A percentile compares a stretch with the other conserved stretches of the same genome.
These are phyloP conservation scores for Matsumurasca onukii DNA, from an alignment of 1,140 invertebrate species.

Conservation along the genomic window DNA sequence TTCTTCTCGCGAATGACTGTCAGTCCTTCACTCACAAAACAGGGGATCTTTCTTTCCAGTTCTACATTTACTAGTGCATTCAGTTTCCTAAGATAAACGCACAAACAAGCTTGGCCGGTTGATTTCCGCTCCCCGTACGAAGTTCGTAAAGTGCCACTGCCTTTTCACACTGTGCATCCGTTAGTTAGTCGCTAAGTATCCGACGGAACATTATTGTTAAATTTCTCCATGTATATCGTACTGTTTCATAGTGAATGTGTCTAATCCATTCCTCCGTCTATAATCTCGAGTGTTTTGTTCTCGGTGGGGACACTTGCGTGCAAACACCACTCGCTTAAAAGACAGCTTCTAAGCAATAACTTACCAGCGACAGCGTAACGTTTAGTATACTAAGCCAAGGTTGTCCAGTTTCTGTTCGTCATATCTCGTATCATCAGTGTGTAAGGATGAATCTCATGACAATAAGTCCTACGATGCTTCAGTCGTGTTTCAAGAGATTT, in stretches of 20 bases:
- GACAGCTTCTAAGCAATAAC: constrained; percentile 28
- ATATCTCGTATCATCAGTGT: background rate
- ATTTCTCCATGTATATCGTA: constrained; percentile 11
- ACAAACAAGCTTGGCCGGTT: background rate
- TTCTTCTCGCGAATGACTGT: background rate
- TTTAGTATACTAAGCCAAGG: constrained; percentile 21
- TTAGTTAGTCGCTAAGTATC: constrained; percentile 23
- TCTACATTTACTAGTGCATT: constrained; percentile 1
- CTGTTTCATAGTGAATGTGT: constrained; percentile 6
- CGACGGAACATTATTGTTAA: constrained; percentile 13
- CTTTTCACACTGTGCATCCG: constrained; percentile 27
- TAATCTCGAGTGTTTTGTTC: constrained; percentile 1
- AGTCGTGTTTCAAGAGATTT: background rate
- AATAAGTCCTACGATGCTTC: background rate
- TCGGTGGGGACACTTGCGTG: background rate
- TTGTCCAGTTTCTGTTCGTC: background rate
- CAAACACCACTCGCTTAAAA: background rate
- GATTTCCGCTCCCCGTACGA: background rate
- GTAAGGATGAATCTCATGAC: constrained; percentile 18
- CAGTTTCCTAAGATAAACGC: constrained; percentile 3
- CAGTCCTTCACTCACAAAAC: background rate
- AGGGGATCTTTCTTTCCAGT: background rate
- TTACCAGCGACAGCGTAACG: constrained; percentile 23
- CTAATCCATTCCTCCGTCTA: constrained; percentile 14
- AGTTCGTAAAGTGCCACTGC: constrained; percentile 19